A percentile compares a stretch with the other conserved stretches of the same genome.
Evolutionary conservation across 2,888 invertebrate species (phyloP).

Genomic region (Eubasilissa splendida): DNA sequence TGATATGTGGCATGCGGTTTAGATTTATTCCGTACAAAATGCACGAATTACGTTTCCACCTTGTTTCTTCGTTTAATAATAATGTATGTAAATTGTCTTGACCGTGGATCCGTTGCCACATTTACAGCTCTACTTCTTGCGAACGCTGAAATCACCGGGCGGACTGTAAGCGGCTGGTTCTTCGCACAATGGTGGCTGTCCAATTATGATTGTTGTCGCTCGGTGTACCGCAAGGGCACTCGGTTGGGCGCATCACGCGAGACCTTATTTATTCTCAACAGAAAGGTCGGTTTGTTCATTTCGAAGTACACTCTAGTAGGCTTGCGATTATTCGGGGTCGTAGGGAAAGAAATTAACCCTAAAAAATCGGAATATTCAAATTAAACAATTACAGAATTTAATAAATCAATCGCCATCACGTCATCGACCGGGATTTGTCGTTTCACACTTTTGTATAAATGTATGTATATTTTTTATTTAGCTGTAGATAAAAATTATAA

Average conservation of each 20-base stretch:
- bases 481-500: too few relatives aligned
- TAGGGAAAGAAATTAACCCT: too few relatives aligned
- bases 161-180: not conserved
- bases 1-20: not conserved
- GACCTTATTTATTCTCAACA: not conserved
- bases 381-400: too few relatives aligned
- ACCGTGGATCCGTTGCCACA: constrained; percentile 16
- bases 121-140: constrained; percentile 5
- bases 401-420: too few relatives aligned
- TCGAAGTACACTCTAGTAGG: too few relatives aligned
- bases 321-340: too few relatives aligned
- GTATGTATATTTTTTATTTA: too few relatives aligned
- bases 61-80: not conserved
- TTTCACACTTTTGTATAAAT: too few relatives aligned
- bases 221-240: constrained; percentile 12
- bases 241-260: constrained; percentile 16
- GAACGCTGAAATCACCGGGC: not conserved
- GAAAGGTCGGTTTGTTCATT: too few relatives aligned
- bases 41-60: not conserved
- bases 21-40: not conserved
- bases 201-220: constrained; percentile 14
- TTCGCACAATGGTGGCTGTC: constrained; percentile 7
- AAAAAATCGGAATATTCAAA: too few relatives aligned
- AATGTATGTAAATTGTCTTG: constrained; percentile 8
- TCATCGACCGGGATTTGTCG: too few relatives aligned